Evolutionary conservation across 2,113 vertebrate species (phyloP).

Genomic region (Pygoscelis adeliae): DNA sequence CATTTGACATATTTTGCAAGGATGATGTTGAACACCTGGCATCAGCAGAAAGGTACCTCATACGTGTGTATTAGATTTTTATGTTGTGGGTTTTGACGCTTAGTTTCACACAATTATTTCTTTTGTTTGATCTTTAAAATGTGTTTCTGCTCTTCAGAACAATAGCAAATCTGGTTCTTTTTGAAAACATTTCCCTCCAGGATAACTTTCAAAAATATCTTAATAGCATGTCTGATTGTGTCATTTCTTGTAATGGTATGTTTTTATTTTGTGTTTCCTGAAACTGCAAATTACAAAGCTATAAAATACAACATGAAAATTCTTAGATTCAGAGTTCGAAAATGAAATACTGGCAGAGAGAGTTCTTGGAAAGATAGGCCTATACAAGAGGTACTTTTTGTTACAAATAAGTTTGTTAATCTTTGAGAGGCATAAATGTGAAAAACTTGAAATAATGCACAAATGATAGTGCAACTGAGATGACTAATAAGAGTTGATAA

Average conservation of each 20-base stretch:
- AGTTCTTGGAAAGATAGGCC: not conserved
- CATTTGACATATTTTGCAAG: not conserved
- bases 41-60: not conserved
- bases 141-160: slow-evolving; percentile 6
- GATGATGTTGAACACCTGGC: not conserved
- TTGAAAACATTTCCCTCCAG: not conserved
- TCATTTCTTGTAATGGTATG: not conserved
- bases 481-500: not conserved
- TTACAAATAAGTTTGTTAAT: not conserved
- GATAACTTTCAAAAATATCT: not conserved
- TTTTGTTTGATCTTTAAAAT: slow-evolving; percentile 39
- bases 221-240: not conserved
- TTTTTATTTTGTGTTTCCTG: slow-evolving; percentile 4
- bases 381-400: not conserved
- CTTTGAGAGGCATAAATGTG: not conserved
- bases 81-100: not conserved
- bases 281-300: not conserved
- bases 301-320: not conserved
- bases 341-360: not conserved
- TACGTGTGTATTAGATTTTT: not conserved
- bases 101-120: slow-evolving; percentile 31
- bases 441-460: not conserved
- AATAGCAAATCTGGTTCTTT: slow-evolving; percentile 23
- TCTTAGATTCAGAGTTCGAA: not conserved
- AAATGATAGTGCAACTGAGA: not conserved